Percentiles rank a stretch among this genome's conserved stretches.
Conservation (phyloP, 2,888 invertebrate genomes). For the Arrhopalites spinosus region DNA sequence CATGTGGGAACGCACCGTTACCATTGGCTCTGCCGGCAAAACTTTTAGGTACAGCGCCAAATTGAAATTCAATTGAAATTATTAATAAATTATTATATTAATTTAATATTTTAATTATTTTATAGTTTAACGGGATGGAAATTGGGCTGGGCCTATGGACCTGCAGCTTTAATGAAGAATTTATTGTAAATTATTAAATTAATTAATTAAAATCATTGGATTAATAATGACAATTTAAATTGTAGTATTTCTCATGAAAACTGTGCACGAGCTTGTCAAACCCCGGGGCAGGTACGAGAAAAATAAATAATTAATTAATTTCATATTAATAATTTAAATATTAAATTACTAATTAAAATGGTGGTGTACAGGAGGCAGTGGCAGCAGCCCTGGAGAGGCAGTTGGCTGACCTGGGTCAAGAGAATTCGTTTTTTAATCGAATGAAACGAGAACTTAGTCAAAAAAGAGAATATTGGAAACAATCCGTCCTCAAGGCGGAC, state of each 20-base stretch:
- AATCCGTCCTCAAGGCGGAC: conserved; percentile 75
- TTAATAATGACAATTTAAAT: too few species aligned
- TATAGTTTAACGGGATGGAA: conserved; percentile 68
- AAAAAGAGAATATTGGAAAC: conserved; percentile 80
- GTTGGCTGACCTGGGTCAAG: conserved; percentile 69
- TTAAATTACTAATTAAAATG: too few species aligned
- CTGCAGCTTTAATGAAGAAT: conserved; percentile 62
- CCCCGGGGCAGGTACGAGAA: conserved; percentile 86
- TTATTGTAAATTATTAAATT: conserved; percentile 54
- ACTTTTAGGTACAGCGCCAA: conserved; percentile 59
- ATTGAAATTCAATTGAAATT: too few species aligned
- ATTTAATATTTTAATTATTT: too few species aligned
- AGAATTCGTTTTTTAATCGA: conserved; percentile 79
- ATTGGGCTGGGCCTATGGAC: conserved; percentile 67
- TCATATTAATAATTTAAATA: too few species aligned
- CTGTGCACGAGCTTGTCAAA: conserved; percentile 79
- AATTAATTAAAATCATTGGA: too few species aligned
- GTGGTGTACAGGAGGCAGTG: conserved; percentile 66
- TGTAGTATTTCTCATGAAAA: conserved; percentile 63
- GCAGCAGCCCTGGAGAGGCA: conserved; percentile 89
- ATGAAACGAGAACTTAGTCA: conserved; percentile 73
- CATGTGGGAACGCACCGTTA: conserved; percentile 68
- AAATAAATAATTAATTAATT: too few species aligned
- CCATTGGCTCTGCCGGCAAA: conserved; percentile 68
- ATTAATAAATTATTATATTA: too few species aligned